phyloP scores from a whole-genome alignment of 2,888 invertebrate species.

The Stenotaenia linearis region DNA sequence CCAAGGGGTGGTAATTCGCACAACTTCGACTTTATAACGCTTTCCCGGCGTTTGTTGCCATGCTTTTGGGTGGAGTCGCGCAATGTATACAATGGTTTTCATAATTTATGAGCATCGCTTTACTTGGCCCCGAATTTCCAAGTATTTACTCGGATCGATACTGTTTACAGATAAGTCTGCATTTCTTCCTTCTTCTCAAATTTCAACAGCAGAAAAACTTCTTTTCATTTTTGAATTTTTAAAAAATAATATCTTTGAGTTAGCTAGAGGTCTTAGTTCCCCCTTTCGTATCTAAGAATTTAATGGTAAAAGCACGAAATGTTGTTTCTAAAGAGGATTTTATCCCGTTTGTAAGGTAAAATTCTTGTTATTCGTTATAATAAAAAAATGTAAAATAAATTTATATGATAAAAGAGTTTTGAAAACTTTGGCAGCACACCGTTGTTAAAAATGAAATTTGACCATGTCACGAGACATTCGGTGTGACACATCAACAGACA shows the following conservation, averaged over 20 bases:
- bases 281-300: too few species aligned
- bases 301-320: too few species aligned
- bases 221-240: too few species aligned
- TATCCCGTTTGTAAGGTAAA: too few species aligned
- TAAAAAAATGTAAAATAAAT: background rate
- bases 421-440: background rate
- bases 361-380: too few species aligned
- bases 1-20: background rate
- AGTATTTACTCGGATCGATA: background rate
- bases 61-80: background rate
- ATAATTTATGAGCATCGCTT: background rate
- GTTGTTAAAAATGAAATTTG: background rate
- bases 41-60: background rate
- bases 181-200: too few species aligned
- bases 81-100: background rate
- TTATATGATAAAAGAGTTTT: background rate
- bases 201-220: too few species aligned
- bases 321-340: too few species aligned
- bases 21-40: background rate
- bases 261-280: too few species aligned
- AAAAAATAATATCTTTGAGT: too few species aligned
- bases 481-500: background rate
- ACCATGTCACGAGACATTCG: background rate
- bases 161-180: too few species aligned
- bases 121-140: background rate